Conservation (phyloP, 1,140 invertebrate genomes). For the Eufriesea mexicana region DNA sequence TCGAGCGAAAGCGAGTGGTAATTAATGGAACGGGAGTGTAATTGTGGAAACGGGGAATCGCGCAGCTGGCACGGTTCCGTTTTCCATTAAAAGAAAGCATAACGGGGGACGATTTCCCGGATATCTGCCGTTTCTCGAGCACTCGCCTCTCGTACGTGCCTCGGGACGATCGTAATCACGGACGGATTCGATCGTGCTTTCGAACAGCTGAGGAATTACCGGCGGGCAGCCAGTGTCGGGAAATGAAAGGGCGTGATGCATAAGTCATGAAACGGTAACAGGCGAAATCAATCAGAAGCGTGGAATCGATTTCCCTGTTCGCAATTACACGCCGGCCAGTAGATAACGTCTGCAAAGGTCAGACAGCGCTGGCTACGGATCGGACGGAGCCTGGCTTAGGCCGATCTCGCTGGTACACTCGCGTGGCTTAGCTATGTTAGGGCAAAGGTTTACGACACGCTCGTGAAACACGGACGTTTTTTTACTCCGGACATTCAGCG, state of each 20-base stretch:
- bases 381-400: background rate
- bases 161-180: background rate
- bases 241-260: constrained; percentile 10
- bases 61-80: background rate
- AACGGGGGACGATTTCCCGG: background rate
- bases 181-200: background rate
- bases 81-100: background rate
- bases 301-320: constrained; percentile 9
- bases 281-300: constrained; percentile 31
- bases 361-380: background rate
- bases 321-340: constrained; percentile 18
- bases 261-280: constrained; percentile 23
- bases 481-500: background rate
- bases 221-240: background rate
- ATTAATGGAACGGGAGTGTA: background rate
- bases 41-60: background rate
- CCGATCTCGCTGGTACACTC: too few species aligned
- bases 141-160: background rate
- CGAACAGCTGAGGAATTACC: background rate
- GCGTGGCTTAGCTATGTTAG: background rate
- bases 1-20: background rate
- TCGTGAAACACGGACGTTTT: background rate
- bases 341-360: constrained; percentile 29
- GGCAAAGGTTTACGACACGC: constrained; percentile 6
- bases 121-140: background rate